Evolutionary conservation across 2,797 vertebrate genomes (phyloP), one percentile per base, ranked within the genome.

Genomic region (Coregonus ussuriensis): DNA sequence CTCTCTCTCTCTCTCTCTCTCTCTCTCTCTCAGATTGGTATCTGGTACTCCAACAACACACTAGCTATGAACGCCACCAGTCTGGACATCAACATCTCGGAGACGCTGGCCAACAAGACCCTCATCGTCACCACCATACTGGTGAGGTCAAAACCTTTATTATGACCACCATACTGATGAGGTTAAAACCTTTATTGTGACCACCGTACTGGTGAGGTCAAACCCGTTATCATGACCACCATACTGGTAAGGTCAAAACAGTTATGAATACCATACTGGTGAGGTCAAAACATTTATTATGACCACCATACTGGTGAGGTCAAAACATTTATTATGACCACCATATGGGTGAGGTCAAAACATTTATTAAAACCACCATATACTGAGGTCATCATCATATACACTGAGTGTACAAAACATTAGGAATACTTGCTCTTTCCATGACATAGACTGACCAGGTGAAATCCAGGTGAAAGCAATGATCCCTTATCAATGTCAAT

Each of bases 81-180:
- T 1, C 88, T 97, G 90, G 95, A 96, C 83, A 94, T 97, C 77
- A 96, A 96, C 31, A 88, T 93, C 6, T 96, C 96, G 0, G 95
- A 97, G 87, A 96, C 95, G 0, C 79, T 98, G 79, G 94, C 93
- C 66, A 98, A 98, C 91, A 97, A 97, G 89, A 96, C 96, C 0
- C 91, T 98, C 21, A 93, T 96, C 14, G 92, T 98, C 86, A 98
- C 97, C 47, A 98, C 96, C 0, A 98, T 98, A 72, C 89, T 97
- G 95, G 97, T 97, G 18, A 53, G 51, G n/a, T 29, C 92, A 98
- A 97, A 89, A 97, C 96, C 0, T 93, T 98, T 75, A 95, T 96
- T 77, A 93, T 98, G 88, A 98, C 97, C 72, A 98, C 97, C 79
- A 98, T 98, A 83, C 89, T 98, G 95, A 97, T 98, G 93, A 96